These are phyloP conservation scores for Ophiothrix spiculata DNA, from an alignment of 35 echinoderm and acorn worm species.

Conservation along the genomic window DNA sequence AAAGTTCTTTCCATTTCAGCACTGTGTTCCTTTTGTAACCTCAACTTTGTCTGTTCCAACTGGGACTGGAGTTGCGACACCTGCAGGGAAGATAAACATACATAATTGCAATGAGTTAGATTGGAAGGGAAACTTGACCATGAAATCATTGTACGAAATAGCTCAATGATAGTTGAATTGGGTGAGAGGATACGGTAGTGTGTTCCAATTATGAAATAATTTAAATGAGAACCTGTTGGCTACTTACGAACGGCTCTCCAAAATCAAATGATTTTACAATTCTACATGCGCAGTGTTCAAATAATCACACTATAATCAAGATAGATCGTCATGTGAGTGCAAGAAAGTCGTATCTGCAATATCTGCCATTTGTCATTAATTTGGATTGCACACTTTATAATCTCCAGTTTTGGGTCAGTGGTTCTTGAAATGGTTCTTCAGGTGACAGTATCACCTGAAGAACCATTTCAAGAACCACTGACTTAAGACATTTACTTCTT, in stretches of 20 bases:
- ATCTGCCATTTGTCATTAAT: no score
- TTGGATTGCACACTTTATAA: no score
- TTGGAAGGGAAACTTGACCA: not conserved
- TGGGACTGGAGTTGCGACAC: slow-evolving; percentile 68
- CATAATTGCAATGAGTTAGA: not conserved
- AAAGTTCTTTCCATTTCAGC: slow-evolving; percentile 70
- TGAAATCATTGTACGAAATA: not conserved
- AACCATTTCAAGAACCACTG: no score
- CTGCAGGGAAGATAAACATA: slow-evolving; percentile 4
- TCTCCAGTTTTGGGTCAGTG: no score
- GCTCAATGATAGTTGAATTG: not conserved
- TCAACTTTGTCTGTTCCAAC: slow-evolving; percentile 64
- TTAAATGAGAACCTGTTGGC: not conserved
- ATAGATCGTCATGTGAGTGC: no score
- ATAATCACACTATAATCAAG: no score
- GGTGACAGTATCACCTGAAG: no score
- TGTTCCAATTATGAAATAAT: not conserved
- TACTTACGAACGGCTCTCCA: not conserved
- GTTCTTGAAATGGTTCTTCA: no score
- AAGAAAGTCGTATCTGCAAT: no score
- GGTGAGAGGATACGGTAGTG: not conserved
- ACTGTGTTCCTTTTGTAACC: slow-evolving; percentile 68
- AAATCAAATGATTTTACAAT: no score
- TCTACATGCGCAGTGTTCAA: no score
- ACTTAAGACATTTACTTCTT: no score